phyloP scores from a whole-genome alignment of 2,797 vertebrate species.

The Pteropus rufus region DNA sequence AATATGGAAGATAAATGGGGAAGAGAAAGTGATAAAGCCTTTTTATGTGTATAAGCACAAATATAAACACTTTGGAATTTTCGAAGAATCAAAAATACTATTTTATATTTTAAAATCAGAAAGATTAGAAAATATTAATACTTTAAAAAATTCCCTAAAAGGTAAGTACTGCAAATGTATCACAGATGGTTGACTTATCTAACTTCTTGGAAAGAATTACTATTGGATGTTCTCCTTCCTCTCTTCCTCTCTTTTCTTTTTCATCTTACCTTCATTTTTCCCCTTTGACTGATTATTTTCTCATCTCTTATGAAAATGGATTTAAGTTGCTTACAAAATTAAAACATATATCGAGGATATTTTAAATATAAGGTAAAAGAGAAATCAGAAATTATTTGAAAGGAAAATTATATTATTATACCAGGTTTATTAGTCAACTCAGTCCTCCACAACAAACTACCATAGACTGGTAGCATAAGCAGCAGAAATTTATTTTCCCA shows the following conservation, averaged over 20 bases:
- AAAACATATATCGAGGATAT: neutral
- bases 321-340: constrained; percentile 6
- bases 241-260: neutral
- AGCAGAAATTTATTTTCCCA: neutral
- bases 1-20: neutral
- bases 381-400: neutral
- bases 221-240: neutral
- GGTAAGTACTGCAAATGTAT: neutral
- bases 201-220: neutral
- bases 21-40: neutral
- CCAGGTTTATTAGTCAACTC: neutral
- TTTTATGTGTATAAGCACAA: neutral
- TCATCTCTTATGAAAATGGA: neutral
- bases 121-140: neutral
- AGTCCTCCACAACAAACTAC: neutral
- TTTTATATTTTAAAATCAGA: neutral
- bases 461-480: neutral
- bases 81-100: neutral
- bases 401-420: neutral
- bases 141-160: neutral
- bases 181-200: neutral
- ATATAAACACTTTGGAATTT: neutral
- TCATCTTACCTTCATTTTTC: neutral
- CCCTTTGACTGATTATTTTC: neutral
- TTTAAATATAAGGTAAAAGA: neutral